A percentile compares a stretch with the other conserved stretches of the same genome.
Conservation (phyloP, 2,797 vertebrate genomes). For the Peromyscus aztecus region DNA sequence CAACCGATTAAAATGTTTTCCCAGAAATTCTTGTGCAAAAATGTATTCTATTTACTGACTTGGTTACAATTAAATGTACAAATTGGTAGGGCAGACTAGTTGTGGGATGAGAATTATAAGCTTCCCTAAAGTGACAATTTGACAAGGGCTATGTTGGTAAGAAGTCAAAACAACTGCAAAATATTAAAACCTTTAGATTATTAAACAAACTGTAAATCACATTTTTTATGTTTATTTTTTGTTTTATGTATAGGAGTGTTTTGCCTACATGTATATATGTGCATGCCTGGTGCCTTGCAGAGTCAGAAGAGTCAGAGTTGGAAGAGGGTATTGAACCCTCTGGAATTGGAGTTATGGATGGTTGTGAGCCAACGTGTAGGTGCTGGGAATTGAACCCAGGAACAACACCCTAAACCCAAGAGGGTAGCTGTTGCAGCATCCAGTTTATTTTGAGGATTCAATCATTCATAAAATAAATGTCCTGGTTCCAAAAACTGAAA, state of each 20-base stretch:
- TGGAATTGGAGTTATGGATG: background rate
- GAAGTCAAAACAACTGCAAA: slow-evolving; percentile 54
- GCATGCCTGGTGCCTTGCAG: background rate
- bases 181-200: slow-evolving; percentile 43
- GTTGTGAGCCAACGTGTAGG: background rate
- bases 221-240: background rate
- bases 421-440: background rate
- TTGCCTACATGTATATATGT: background rate
- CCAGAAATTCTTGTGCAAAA: slow-evolving; percentile 68
- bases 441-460: background rate
- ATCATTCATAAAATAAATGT: background rate
- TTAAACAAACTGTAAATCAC: background rate
- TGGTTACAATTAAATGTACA: slow-evolving; percentile 51
- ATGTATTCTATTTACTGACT: slow-evolving; percentile 52
- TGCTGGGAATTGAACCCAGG: background rate
- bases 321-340: background rate
- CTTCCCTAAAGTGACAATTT: slow-evolving; percentile 57
- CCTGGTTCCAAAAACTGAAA: background rate
- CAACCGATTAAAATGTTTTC: slow-evolving; percentile 73
- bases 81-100: slow-evolving; percentile 53
- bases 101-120: slow-evolving; percentile 57
- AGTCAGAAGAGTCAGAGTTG: background rate
- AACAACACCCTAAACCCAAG: background rate
- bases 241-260: background rate
- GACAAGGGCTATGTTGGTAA: slow-evolving; percentile 30